A percentile compares a stretch with the other conserved stretches of the same genome.
These are phyloP conservation scores for Apomyelois bistriatella DNA, from an alignment of 2,888 invertebrate genomes.

Conservation along the genomic window DNA sequence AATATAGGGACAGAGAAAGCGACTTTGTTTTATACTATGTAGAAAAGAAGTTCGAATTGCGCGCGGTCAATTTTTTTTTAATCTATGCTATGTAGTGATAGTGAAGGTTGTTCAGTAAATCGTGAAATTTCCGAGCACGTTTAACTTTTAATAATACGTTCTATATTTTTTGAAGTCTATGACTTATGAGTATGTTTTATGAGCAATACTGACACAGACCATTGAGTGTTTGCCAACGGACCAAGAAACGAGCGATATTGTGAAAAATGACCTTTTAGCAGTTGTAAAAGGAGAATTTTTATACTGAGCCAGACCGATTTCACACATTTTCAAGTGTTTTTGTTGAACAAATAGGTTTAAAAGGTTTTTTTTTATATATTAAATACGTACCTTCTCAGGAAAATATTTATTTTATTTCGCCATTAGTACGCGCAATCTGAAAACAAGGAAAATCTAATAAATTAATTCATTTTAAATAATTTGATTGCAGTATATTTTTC, in stretches of 20 bases:
- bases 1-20: no score
- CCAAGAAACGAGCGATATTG: not conserved
- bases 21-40: no score
- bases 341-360: not conserved
- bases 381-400: not conserved
- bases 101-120: no score
- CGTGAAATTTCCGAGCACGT: no score
- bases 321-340: not conserved
- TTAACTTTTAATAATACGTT: not conserved
- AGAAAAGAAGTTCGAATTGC: no score
- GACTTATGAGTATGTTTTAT: not conserved
- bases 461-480: no score
- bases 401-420: not conserved
- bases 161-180: not conserved
- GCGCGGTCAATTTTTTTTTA: no score
- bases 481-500: no score
- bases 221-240: conserved; percentile 1
- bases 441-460: not conserved
- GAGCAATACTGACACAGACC: not conserved
- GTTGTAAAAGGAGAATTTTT: conserved; percentile 2
- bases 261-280: conserved; percentile 5
- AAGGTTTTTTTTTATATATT: not conserved
- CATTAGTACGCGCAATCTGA: not conserved
- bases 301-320: not conserved
- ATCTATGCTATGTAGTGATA: no score